These are phyloP conservation scores for Amiota communis DNA, from an alignment of 2,888 invertebrate species.

Conservation along the genomic window DNA sequence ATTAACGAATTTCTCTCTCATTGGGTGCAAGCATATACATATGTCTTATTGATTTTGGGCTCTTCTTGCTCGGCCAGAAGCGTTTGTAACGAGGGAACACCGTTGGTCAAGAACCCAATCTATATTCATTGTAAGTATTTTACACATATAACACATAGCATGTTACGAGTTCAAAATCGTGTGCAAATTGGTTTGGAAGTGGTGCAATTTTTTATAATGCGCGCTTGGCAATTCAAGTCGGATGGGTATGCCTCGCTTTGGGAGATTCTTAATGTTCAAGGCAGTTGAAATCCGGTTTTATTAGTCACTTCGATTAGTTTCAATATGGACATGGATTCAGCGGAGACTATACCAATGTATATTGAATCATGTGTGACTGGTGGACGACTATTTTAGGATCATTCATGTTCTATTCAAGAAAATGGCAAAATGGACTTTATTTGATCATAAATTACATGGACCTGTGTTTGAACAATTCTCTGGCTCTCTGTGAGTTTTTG, in stretches of 20 bases:
- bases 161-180: conserved; percentile 84
- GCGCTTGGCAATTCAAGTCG: conserved; percentile 89
- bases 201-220: conserved; percentile 91
- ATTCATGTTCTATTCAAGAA: too few species aligned
- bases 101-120: neutral
- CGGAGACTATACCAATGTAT: conserved; percentile 76
- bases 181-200: conserved; percentile 85
- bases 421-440: too few species aligned
- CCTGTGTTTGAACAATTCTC: too few species aligned
- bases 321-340: conserved; percentile 72
- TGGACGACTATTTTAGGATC: too few species aligned
- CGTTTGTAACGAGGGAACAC: too few species aligned
- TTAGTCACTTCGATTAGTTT: conserved; percentile 54
- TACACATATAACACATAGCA: conserved; percentile 77
- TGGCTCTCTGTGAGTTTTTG: too few species aligned
- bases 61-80: conserved; percentile 83
- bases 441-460: too few species aligned
- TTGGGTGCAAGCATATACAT: conserved; percentile 85
- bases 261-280: conserved; percentile 61
- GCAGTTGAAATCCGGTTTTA: neutral
- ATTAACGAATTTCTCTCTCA: conserved; percentile 86
- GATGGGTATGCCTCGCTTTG: conserved; percentile 77
- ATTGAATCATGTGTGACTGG: conserved; percentile 87
- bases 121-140: too few species aligned
- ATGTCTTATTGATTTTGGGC: conserved; percentile 86